Evolutionary conservation across 2,113 vertebrate species (phyloP), one percentile per base, ranked within the genome.

Genomic region (Microtus pennsylvanicus): DNA sequence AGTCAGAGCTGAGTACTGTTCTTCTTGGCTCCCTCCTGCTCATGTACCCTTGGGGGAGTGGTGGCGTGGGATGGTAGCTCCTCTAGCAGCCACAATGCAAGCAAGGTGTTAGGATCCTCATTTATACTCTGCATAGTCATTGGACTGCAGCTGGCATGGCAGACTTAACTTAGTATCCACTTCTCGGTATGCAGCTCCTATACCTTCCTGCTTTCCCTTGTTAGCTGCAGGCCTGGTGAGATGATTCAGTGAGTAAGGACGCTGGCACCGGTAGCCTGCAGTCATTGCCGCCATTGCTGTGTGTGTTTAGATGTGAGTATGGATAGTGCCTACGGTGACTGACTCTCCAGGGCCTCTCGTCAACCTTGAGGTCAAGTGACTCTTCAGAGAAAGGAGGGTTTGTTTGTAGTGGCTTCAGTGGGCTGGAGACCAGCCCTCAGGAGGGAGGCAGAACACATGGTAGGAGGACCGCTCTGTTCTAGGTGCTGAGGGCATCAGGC

Each of bases 401-500:
- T 80, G 77, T 30, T 65, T 50, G 78, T n/a, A 87, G 78, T 55
- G 80, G 33, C 45, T 78, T 76, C 52, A 58, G 1, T n/a, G 47
- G 22, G 13, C 0, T 7, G 28, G 28, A n/a, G 14, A 17, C 21
- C 38, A 42, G 11, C 30, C 0, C n/a, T 0, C 7, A 14, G 75
- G 63, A 12, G 9, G 21, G 7, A 61, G 50, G 38, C 19, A 19
- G 38, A 28, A 19, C 1, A 4, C 0, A 16, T 14, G 5, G 19
- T 28, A 8, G n/a, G 30, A 45, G 38, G n/a, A 58, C 1, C 47
- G 2, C 87, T 30, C 78, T 65, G 35, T 63, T 52, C 50, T 21
- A 58, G 35, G 55, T 2, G 4, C 13, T 52, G 21, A 1, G 52
- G 52, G 3, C 26, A n/a, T 14, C 6, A 28, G 22, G 42, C 7